These are phyloP conservation scores for Gnatocerus cornutus DNA, from an alignment of 2,888 invertebrate genomes.

Conservation along the genomic window DNA sequence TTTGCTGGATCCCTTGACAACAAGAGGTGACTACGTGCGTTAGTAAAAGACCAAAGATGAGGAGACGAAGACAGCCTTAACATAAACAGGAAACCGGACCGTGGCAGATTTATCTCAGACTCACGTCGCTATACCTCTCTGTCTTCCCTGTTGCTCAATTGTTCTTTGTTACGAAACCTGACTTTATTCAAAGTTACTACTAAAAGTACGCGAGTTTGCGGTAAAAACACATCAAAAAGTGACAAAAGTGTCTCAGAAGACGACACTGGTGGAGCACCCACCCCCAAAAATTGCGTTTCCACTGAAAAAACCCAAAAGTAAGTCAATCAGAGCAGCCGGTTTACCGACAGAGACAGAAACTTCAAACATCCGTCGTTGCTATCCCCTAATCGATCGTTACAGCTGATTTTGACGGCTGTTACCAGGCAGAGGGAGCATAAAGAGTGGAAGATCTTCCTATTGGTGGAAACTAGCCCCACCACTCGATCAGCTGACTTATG, in stretches of 20 bases:
- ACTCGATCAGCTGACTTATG: slow-evolving; percentile 65
- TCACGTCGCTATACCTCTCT: slow-evolving; percentile 32
- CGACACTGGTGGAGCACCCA: neutral
- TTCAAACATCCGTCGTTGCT: slow-evolving; percentile 54
- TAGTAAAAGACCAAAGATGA: slow-evolving; percentile 17
- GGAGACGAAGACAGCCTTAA: slow-evolving; percentile 11
- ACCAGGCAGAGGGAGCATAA: slow-evolving; percentile 66
- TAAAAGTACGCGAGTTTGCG: neutral
- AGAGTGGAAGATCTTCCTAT: slow-evolving; percentile 60
- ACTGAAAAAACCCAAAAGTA: slow-evolving; percentile 1
- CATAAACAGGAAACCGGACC: slow-evolving; percentile 46
- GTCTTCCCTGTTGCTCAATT: slow-evolving; percentile 40
- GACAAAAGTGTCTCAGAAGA: neutral
- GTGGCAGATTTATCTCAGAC: neutral
- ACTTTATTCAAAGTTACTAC: neutral
- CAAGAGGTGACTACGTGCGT: slow-evolving; percentile 31
- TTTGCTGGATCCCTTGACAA: slow-evolving; percentile 29
- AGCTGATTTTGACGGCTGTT: slow-evolving; percentile 70
- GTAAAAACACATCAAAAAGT: neutral
- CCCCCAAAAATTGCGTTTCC: neutral
- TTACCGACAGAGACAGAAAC: slow-evolving; percentile 58
- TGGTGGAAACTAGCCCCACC: slow-evolving; percentile 59
- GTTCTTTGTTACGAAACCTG: slow-evolving; percentile 58
- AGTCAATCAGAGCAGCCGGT: neutral
- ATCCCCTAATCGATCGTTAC: slow-evolving; percentile 64